phyloP scores from a whole-genome alignment of 1,140 invertebrate genomes.

The Drosophila navojoa region DNA sequence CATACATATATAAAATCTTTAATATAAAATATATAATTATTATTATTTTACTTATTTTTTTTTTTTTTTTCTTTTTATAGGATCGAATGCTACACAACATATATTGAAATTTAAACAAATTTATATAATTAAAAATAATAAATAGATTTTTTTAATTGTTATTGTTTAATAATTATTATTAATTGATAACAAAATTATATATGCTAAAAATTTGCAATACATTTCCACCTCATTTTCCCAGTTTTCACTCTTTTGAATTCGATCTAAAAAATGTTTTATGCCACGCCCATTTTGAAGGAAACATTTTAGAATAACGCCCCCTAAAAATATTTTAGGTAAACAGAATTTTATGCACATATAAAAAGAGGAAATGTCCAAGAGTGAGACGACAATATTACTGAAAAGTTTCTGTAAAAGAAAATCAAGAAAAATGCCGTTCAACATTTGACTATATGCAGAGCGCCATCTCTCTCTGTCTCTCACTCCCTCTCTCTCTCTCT shows the following conservation, averaged over 20 bases:
- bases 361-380: slow-evolving; percentile 4
- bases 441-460: slow-evolving; percentile 62
- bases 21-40: no score
- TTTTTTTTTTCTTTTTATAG: no score
- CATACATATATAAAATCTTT: no score
- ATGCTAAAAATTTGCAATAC: no score
- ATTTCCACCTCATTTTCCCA: background rate
- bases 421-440: slow-evolving; percentile 11
- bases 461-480: slow-evolving; percentile 8
- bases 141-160: no score
- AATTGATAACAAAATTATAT: no score
- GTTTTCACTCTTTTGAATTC: no score
- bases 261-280: background rate
- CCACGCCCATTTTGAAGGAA: slow-evolving; percentile 16
- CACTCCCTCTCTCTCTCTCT: slow-evolving; percentile 11
- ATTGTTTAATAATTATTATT: no score
- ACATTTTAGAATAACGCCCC: slow-evolving; percentile 26
- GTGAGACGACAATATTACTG: slow-evolving; percentile 12
- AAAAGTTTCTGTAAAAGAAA: slow-evolving; percentile 18
- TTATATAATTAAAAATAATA: no score
- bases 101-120: no score
- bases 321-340: slow-evolving; percentile 23
- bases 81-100: no score
- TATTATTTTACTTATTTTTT: no score
- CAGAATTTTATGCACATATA: slow-evolving; percentile 29